Base-by-base conservation (phyloP, 92 coral and sea anemone genomes). In the Epizoanthus stellaris region DNA sequence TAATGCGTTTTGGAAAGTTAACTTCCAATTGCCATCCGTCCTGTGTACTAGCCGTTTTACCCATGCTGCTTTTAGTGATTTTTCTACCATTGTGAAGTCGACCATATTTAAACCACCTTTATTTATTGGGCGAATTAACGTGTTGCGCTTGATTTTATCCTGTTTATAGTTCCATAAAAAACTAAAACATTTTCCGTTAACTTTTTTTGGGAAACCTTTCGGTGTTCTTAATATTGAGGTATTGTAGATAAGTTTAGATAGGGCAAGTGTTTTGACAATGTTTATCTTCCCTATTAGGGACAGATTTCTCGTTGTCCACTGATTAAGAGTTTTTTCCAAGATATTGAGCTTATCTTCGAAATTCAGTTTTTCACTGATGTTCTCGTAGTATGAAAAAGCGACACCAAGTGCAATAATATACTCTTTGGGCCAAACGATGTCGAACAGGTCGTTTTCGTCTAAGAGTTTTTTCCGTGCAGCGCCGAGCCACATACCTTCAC, bases 1-100 rank as follows among this genome's bases (percentile, higher is more conserved):
- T 6, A 82, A 61, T 9, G 43, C 21, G 14, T 16, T 57, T 30
- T 69, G 40, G 17, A 70, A 76, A 47, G 60, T n/a, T 25, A 71
- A 67, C 13, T 76, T 68, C 86, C 86, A 82, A 67, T 69, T 25
- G 6, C 79, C 25, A 36, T 69, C n/a, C 52, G 38, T 36, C 2
- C 42, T 20, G n/a, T 15, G 9, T 16, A 42, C 25, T 47, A 57
- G 54, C 5, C 69, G 79, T 68, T 70, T 52, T 23, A 69, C 77
- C 86, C 86, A 70, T 64, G 86, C 38, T 30, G 77, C 76, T 36
- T 69, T 70, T 4, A 82, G 70, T 8, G 58, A 70, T 17, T 82
- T 82, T 36, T 68, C 77, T 5, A 69, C 79, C 54, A 53, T 74
- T 4, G 23, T 25, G 59, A 68, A 67, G 39, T 81, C 70, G 4